Evolutionary conservation across 2,113 vertebrate genomes (phyloP).

Genomic region (Lucifuga dentata): DNA sequence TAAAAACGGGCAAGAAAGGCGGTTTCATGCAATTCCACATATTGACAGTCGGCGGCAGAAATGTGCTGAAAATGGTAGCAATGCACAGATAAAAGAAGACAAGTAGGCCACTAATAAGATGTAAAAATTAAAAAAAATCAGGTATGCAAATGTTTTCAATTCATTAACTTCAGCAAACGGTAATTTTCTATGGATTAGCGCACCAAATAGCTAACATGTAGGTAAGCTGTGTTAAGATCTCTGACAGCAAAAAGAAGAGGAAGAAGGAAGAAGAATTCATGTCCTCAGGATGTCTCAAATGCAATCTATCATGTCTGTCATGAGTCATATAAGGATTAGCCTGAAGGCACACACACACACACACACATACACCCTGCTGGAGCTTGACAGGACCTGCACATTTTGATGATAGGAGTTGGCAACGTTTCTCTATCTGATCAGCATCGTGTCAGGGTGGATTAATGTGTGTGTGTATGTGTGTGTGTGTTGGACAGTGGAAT

Average conservation of each 20-base stretch:
- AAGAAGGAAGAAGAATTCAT: not conserved
- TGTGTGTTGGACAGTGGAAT: no score
- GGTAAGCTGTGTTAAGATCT: slow-evolving; percentile 1
- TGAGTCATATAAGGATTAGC: slow-evolving; percentile 44
- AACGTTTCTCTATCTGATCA: slow-evolving; percentile 36
- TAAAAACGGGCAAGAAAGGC: no score
- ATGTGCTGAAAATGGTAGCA: no score
- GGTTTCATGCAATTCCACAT: no score
- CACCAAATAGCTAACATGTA: not conserved
- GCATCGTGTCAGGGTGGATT: slow-evolving; percentile 50
- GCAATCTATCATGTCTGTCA: slow-evolving; percentile 39
- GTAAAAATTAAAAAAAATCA: no score
- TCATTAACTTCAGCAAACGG: no score
- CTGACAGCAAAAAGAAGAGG: slow-evolving; percentile 18
- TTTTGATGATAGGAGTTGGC: slow-evolving; percentile 38
- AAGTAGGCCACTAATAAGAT: no score
- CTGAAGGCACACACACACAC: slow-evolving; percentile 8
- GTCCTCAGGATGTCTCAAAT: slow-evolving; percentile 2
- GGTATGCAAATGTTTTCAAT: no score
- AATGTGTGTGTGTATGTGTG: slow-evolving; percentile 6
- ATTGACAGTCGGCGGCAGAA: no score
- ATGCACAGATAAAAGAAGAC: no score
- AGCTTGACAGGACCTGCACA: slow-evolving; percentile 44
- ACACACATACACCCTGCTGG: not conserved
- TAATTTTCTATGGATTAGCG: no score